Base-by-base conservation (phyloP, 2,113 vertebrate species). In the Caloenas nicobarica region DNA sequence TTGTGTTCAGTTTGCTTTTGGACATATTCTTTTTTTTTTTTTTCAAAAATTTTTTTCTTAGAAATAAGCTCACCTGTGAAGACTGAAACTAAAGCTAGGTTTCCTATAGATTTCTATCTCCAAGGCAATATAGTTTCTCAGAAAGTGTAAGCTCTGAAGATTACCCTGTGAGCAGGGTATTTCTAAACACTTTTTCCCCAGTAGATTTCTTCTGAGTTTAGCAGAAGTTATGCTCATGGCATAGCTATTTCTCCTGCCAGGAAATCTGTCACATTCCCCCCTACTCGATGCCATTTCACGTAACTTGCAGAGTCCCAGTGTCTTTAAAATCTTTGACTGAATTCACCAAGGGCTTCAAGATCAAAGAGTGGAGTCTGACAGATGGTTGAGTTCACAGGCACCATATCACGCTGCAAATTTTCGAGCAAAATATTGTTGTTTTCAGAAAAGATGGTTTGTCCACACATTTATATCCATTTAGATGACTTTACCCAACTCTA, bases 31-130 rank as follows among this genome's bases (percentile, higher is more conserved):
- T 36, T 69, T 48, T 85, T n/a, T 68, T 50, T 25, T 44, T 7
- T 40, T 50, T 13, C 36, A 66, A 71, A 89, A 64, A 19, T 21
- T 26, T 28, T 88, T 77, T 69, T 54, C 68, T 81, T 66, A 80
- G 48, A 72, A 93, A 57, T 4, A 91, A 64, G 17, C 48, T 88
- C 0, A 0, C 50, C 60, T 94, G 11, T 34, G 25, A 91, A 88
- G 76, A 70, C 23, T 42, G 42, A 86, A 92, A 83, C 28, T 86
- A 77, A 86, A 94, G 33, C 29, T 40, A 36, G 8, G 13, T 83
- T 92, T 93, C 94, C 91, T 84, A 56, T 46, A 81, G 88, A 66
- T 93, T 83, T 94, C 29, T 81, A n/a, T 74, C 60, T 92, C 60
- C 15, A 34, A 93, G 42, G 60, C 26, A 84, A 89, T 96, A 81